These are phyloP conservation scores for Varanus komodoensis DNA, from an alignment of 2,113 vertebrate species.

Conservation along the genomic window DNA sequence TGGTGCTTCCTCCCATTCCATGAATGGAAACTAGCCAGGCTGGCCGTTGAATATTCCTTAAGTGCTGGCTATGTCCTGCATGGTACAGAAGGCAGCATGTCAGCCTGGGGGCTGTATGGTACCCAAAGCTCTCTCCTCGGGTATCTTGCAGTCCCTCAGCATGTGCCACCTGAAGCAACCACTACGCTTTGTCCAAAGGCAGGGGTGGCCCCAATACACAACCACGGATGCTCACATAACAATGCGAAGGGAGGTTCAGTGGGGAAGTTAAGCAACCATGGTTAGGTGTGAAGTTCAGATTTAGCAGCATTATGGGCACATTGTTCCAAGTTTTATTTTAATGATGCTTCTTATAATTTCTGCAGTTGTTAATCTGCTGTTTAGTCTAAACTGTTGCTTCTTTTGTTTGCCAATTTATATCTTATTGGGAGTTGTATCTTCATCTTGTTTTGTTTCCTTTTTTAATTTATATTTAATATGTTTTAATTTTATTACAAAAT, in stretches of 20 bases:
- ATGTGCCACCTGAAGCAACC: too few relatives aligned
- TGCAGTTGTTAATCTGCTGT: neutral
- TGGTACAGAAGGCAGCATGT: too few relatives aligned
- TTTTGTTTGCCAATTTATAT: neutral
- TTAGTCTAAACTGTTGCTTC: neutral
- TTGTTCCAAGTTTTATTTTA: neutral
- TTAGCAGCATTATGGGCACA: neutral
- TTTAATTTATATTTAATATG: neutral
- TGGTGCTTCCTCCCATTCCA: too few relatives aligned
- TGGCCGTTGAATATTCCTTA: too few relatives aligned
- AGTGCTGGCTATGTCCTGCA: too few relatives aligned
- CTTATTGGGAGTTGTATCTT: neutral
- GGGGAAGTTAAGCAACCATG: neutral
- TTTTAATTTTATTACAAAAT: neutral
- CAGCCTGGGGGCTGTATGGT: too few relatives aligned
- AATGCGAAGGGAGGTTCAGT: too few relatives aligned
- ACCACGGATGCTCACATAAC: neutral
- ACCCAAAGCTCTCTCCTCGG: too few relatives aligned
- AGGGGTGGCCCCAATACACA: too few relatives aligned
- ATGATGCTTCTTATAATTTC: neutral
- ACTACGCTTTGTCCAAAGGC: too few relatives aligned
- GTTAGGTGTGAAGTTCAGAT: neutral
- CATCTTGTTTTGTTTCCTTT: neutral
- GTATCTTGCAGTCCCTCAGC: too few relatives aligned
- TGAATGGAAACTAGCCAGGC: too few relatives aligned